These are phyloP conservation scores for Flexamia atlantica DNA, from an alignment of 2,888 invertebrate genomes.

Conservation along the genomic window DNA sequence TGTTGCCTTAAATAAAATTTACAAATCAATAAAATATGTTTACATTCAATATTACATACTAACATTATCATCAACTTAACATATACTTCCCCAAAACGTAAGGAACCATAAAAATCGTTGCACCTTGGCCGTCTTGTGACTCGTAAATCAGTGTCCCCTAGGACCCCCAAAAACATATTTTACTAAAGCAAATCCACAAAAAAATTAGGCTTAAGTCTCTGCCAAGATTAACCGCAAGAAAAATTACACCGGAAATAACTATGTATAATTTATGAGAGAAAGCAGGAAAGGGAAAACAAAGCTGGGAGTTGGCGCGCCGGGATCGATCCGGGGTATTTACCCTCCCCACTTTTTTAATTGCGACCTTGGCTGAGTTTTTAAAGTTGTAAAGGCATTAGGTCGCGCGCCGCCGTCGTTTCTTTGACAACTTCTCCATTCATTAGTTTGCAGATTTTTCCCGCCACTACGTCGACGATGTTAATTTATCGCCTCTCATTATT, in stretches of 20 bases:
- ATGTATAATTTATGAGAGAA: constrained; percentile 58
- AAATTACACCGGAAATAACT: constrained; percentile 49
- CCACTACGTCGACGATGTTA: constrained; percentile 44
- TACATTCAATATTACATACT: too few relatives aligned
- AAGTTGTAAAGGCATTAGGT: constrained; percentile 64
- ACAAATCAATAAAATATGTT: too few relatives aligned
- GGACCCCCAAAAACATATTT: background rate
- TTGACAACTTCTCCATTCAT: constrained; percentile 63
- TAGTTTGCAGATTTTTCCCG: constrained; percentile 51
- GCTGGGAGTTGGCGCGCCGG: constrained; percentile 1
- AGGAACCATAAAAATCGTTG: too few relatives aligned
- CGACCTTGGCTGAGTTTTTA: constrained; percentile 69
- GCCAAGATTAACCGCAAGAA: constrained; percentile 46
- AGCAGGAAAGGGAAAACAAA: constrained; percentile 58
- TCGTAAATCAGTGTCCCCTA: too few relatives aligned
- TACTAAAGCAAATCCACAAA: constrained; percentile 15
- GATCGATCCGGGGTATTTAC: constrained; percentile 43
- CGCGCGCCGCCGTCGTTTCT: constrained; percentile 52
- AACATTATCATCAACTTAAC: too few relatives aligned
- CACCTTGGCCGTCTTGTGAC: too few relatives aligned
- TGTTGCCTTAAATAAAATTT: too few relatives aligned
- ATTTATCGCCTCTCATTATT: constrained; percentile 58
- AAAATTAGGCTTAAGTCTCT: background rate
- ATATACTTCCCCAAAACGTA: too few relatives aligned
- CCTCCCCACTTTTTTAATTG: constrained; percentile 67